These are phyloP conservation scores for Machimus rusticus DNA, from an alignment of 2,888 invertebrate genomes.

Conservation along the genomic window DNA sequence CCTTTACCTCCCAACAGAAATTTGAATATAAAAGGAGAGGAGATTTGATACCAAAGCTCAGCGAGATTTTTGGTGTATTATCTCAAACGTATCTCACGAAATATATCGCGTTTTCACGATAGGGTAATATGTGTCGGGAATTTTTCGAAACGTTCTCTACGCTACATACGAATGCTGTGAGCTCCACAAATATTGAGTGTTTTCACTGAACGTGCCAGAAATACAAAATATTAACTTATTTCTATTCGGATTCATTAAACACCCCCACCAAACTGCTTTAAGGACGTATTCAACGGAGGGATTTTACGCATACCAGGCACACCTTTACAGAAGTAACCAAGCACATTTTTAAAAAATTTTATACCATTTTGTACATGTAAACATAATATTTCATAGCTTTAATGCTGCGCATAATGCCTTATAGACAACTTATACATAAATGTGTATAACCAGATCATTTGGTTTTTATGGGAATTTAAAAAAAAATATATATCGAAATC, in stretches of 20 bases:
- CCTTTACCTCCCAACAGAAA: not conserved
- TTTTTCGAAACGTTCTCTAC: not conserved
- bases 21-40: not conserved
- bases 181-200: not conserved
- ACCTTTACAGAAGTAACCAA: not conserved
- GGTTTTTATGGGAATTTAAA: not conserved
- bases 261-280: not conserved
- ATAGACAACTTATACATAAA: not conserved
- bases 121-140: not conserved
- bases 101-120: not conserved
- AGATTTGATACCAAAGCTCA: not conserved
- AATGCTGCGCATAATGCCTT: not conserved
- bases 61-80: not conserved
- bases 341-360: not conserved
- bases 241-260: slow-evolving; percentile 11
- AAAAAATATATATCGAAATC: not conserved
- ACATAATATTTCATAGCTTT: not conserved
- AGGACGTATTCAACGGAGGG: not conserved
- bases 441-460: not conserved
- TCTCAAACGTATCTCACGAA: not conserved
- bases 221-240: slow-evolving; percentile 7
- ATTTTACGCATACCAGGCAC: not conserved
- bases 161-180: not conserved
- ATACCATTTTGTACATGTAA: not conserved
- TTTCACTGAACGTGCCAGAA: not conserved